phyloP scores from a whole-genome alignment of 2,888 invertebrate genomes.

The Leistus spinibarbis region DNA sequence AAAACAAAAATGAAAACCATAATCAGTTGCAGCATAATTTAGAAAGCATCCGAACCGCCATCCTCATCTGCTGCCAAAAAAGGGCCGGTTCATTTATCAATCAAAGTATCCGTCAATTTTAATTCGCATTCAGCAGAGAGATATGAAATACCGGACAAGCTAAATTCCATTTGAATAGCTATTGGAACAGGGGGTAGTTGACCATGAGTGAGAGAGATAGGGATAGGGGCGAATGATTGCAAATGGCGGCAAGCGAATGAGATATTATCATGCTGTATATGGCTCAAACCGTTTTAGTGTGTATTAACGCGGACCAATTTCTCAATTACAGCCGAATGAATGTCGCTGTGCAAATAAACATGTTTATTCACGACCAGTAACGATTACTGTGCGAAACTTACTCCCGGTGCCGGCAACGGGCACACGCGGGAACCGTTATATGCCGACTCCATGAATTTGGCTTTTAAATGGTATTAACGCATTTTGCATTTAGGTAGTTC shows the following conservation, averaged over 20 bases:
- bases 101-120: slow-evolving; percentile 6
- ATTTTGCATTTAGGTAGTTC: too few relatives aligned
- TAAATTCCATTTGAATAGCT: background rate
- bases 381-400: background rate
- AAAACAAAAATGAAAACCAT: too few relatives aligned
- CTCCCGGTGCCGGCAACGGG: background rate
- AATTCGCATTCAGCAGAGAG: background rate
- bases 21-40: background rate
- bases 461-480: background rate
- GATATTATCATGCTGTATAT: slow-evolving; percentile 21
- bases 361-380: slow-evolving; percentile 19
- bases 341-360: slow-evolving; percentile 27
- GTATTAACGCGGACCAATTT: slow-evolving; percentile 20
- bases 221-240: background rate
- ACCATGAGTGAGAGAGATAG: background rate
- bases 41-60: background rate
- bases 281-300: slow-evolving; percentile 15
- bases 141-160: background rate
- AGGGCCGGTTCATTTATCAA: background rate
- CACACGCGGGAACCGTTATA: background rate
- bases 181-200: background rate
- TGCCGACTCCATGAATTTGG: background rate
- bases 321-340: slow-evolving; percentile 35
- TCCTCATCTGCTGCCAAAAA: background rate
- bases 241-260: background rate